Conservation (phyloP, 2,113 vertebrate species). For the Brachyhypopomus gauderio region DNA sequence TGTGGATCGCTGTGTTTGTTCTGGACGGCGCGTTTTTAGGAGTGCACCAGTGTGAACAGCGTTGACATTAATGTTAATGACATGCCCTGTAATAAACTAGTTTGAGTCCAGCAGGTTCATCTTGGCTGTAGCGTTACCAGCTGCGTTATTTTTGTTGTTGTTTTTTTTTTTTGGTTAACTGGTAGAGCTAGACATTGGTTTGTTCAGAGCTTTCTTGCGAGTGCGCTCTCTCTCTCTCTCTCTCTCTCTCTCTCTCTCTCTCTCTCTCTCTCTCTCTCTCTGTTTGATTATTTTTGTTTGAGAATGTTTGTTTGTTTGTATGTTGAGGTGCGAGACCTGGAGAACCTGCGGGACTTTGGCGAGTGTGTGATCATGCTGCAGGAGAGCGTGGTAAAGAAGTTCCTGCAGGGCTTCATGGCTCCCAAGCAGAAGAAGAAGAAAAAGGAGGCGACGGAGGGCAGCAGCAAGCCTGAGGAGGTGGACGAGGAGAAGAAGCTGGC, state of each 20-base stretch:
- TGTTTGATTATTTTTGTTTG: neutral
- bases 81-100: too few relatives aligned
- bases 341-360: slow-evolving; percentile 91
- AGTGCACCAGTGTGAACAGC: too few relatives aligned
- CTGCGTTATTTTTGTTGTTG: too few relatives aligned
- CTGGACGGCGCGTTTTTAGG: neutral
- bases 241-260: too few relatives aligned
- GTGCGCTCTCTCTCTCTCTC: too few relatives aligned
- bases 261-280: neutral
- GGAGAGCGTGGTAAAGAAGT: slow-evolving; percentile 94
- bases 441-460: slow-evolving; percentile 85
- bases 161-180: too few relatives aligned
- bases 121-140: too few relatives aligned
- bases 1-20: neutral
- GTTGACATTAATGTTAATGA: too few relatives aligned
- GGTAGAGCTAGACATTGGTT: too few relatives aligned
- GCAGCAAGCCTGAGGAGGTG: slow-evolving; percentile 85
- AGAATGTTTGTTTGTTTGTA: neutral
- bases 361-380: slow-evolving; percentile 92
- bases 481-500: slow-evolving; percentile 94
- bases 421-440: slow-evolving; percentile 93
- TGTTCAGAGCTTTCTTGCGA: too few relatives aligned
- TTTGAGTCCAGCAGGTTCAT: too few relatives aligned
- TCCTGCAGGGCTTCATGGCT: slow-evolving; percentile 98
- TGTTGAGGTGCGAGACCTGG: slow-evolving; percentile 81